Evolutionary conservation across 2,797 vertebrate genomes (phyloP).

Genomic region (Mustela erminea): DNA sequence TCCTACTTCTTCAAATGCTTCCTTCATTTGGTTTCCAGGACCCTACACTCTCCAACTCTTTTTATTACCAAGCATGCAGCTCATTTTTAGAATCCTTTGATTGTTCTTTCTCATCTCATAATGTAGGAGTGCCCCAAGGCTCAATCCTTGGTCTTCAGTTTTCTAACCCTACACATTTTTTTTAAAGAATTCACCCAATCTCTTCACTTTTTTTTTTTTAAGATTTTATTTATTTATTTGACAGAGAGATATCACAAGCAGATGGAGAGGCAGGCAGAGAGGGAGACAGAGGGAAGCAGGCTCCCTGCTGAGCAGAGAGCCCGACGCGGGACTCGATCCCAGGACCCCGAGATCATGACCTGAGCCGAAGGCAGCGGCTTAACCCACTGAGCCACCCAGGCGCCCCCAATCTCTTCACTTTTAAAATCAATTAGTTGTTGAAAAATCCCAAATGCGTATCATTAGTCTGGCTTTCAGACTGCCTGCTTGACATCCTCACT

Average conservation of each 20-base stretch:
- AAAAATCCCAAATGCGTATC: not conserved
- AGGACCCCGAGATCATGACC: too few relatives aligned
- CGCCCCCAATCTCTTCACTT: not conserved
- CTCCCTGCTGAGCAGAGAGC: too few relatives aligned
- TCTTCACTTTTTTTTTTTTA: not conserved
- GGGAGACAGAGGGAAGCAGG: too few relatives aligned
- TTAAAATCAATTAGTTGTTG: not conserved
- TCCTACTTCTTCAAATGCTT: conserved; percentile 7
- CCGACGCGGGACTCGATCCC: too few relatives aligned
- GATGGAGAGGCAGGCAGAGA: too few relatives aligned
- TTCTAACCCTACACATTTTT: not conserved
- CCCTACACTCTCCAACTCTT: not conserved
- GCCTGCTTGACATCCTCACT: not conserved
- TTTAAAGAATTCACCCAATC: not conserved
- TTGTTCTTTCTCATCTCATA: not conserved
- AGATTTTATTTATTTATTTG: too few relatives aligned
- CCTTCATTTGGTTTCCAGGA: not conserved
- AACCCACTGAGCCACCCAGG: too few relatives aligned
- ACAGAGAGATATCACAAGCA: too few relatives aligned
- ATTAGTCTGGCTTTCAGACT: not conserved
- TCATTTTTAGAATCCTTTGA: not conserved
- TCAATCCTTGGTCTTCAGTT: not conserved
- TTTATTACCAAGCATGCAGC: not conserved
- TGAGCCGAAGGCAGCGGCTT: too few relatives aligned
- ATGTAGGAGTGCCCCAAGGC: not conserved